Evolutionary conservation across 30 jellyfish, hydroid and myxozoan species (phyloP).

Genomic region (Pelagia noctiluca): DNA sequence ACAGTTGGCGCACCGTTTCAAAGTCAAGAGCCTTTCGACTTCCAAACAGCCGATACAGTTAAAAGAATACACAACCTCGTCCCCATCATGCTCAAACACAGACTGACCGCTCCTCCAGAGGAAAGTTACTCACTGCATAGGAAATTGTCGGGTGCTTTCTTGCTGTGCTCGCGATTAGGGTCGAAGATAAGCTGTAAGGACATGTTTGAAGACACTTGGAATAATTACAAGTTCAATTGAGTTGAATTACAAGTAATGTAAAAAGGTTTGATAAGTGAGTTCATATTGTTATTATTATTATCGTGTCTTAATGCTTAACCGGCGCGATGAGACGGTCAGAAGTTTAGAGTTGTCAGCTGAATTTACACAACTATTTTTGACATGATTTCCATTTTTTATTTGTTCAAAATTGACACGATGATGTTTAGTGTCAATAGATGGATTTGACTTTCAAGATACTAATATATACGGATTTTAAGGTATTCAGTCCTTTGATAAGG

Average conservation of each 20-base stretch:
- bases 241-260: not conserved
- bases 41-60: conserved; percentile 78
- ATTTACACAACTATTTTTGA: not conserved
- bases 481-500: too few species aligned
- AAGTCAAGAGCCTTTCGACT: conserved; percentile 80
- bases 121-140: conserved; percentile 98
- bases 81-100: conserved; percentile 92
- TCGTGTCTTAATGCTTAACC: not conserved
- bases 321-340: not conserved
- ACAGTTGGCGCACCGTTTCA: conserved; percentile 59
- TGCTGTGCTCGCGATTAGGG: conserved; percentile 88
- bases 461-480: too few species aligned
- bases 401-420: too few species aligned
- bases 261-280: not conserved
- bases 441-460: too few species aligned
- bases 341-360: not conserved
- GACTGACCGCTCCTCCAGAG: conserved; percentile 98
- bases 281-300: not conserved
- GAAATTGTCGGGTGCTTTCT: conserved; percentile 96
- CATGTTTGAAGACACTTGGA: conserved; percentile 81
- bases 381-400: not conserved
- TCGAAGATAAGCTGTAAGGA: conserved; percentile 85
- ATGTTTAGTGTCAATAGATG: too few species aligned
- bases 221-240: conserved; percentile 50
- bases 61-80: conserved; percentile 60